phyloP scores from a whole-genome alignment of 2,113 vertebrate species.

The Lamprologus speciosus region DNA sequence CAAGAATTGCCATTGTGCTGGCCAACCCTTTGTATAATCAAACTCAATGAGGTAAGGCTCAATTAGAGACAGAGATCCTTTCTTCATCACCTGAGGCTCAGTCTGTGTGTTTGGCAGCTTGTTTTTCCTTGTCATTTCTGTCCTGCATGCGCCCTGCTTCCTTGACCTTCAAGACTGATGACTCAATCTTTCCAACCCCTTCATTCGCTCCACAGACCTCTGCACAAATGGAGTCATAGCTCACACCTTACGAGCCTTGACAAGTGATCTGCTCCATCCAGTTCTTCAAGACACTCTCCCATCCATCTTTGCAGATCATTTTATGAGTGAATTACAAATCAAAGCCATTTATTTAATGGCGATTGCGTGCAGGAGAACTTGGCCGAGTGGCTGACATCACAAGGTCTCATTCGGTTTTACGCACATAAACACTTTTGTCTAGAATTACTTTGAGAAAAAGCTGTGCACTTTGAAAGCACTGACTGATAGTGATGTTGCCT shows the following conservation, averaged over 20 bases:
- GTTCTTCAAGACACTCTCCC: background rate
- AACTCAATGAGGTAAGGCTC: background rate
- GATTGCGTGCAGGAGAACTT: background rate
- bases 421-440: background rate
- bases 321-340: background rate
- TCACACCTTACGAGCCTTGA: slow-evolving; percentile 37
- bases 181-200: background rate
- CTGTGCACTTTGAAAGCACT: background rate
- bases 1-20: background rate
- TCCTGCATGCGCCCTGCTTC: background rate
- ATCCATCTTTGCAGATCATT: background rate
- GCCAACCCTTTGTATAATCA: background rate
- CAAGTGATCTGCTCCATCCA: background rate
- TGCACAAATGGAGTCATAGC: slow-evolving; percentile 33
- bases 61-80: background rate
- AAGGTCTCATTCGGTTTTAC: background rate
- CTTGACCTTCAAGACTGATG: slow-evolving; percentile 21
- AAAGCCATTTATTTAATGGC: background rate
- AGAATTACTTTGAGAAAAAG: background rate
- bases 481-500: background rate
- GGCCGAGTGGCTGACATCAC: background rate
- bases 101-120: background rate
- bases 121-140: background rate
- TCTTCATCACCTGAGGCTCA: background rate
- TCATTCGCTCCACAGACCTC: slow-evolving; percentile 21